phyloP scores from a whole-genome alignment of 1,140 invertebrate species.

The Lordiphosa clarofinis region DNA sequence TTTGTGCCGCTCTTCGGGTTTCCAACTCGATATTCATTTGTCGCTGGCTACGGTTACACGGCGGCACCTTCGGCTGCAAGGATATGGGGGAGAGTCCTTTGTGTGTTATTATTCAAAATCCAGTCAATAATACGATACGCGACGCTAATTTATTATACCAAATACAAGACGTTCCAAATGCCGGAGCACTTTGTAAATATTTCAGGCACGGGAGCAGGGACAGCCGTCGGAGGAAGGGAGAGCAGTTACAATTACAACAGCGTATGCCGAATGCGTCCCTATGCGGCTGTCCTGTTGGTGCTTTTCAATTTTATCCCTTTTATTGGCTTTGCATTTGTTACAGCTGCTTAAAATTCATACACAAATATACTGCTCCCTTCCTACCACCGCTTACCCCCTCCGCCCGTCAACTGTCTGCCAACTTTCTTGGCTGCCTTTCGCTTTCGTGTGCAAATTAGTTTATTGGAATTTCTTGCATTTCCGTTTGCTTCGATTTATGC shows the following conservation, averaged over 20 bases:
- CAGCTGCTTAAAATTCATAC: slow-evolving; percentile 75
- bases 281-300: slow-evolving; percentile 7
- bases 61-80: slow-evolving; percentile 5
- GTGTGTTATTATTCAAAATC: slow-evolving; percentile 78
- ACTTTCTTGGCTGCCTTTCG: slow-evolving; percentile 37
- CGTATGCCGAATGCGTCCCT: slow-evolving; percentile 13
- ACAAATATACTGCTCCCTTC: slow-evolving; percentile 38
- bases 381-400: not conserved
- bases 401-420: slow-evolving; percentile 39
- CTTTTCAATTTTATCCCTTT: slow-evolving; percentile 76
- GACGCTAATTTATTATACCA: slow-evolving; percentile 71
- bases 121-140: slow-evolving; percentile 76
- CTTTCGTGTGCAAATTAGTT: slow-evolving; percentile 76
- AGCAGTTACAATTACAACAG: slow-evolving; percentile 61
- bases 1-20: slow-evolving; percentile 40
- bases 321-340: slow-evolving; percentile 69
- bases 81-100: slow-evolving; percentile 43
- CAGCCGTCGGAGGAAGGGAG: not conserved
- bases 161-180: slow-evolving; percentile 36
- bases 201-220: slow-evolving; percentile 11
- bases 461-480: slow-evolving; percentile 77
- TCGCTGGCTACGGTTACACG: slow-evolving; percentile 35
- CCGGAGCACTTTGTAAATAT: slow-evolving; percentile 41
- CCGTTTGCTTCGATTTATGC: slow-evolving; percentile 28
- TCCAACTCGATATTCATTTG: slow-evolving; percentile 45